A percentile compares a stretch with the other conserved stretches of the same genome.
Evolutionary conservation across 2,888 invertebrate species (phyloP).

Genomic region (Chaitophorus viminalis): DNA sequence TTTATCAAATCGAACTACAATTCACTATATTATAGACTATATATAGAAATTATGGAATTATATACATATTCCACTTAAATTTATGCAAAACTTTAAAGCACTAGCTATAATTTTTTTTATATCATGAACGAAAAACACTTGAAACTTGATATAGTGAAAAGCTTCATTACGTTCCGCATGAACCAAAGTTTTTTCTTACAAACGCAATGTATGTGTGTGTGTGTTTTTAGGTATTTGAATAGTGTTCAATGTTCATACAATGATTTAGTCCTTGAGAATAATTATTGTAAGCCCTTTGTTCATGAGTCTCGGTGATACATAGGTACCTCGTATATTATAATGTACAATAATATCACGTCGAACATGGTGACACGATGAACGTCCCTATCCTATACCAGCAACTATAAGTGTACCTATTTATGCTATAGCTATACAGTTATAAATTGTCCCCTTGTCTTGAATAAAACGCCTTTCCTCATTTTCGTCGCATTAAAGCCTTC

Average conservation of each 20-base stretch:
- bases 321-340: not conserved
- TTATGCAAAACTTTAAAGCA: too few species aligned
- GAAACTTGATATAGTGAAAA: constrained; percentile 21
- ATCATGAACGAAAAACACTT: not conserved
- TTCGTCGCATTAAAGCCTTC: not conserved
- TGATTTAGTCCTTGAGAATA: constrained; percentile 8
- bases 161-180: not conserved
- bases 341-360: not conserved
- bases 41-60: too few species aligned
- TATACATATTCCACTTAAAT: too few species aligned
- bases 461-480: too few species aligned
- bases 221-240: not conserved
- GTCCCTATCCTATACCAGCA: not conserved
- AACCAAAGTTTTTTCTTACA: not conserved
- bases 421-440: not conserved
- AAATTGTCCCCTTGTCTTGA: not conserved
- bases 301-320: not conserved
- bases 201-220: not conserved
- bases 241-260: constrained; percentile 26
- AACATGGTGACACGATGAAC: not conserved
- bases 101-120: too few species aligned
- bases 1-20: too few species aligned
- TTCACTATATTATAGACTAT: too few species aligned
- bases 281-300: constrained; percentile 33
- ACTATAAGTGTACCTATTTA: not conserved